These are phyloP conservation scores for Oreohelix idahoensis DNA, from an alignment of 1,140 invertebrate species.

Conservation along the genomic window DNA sequence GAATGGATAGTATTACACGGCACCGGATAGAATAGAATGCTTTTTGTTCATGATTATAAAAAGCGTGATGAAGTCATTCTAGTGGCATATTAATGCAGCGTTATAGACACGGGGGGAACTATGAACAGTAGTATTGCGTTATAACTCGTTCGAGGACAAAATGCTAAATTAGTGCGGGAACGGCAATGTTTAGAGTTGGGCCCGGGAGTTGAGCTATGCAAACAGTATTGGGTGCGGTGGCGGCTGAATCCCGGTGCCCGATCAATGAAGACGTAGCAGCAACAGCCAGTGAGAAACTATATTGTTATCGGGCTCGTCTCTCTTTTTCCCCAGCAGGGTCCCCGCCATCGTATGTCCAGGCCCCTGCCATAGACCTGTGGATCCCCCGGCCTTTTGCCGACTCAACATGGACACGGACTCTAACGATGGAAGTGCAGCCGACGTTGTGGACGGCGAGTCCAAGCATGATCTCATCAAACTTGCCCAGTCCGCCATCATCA, in stretches of 20 bases:
- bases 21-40: background rate
- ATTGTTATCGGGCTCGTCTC: slow-evolving; percentile 7
- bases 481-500: slow-evolving; percentile 71
- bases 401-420: slow-evolving; percentile 69
- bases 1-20: background rate
- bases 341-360: slow-evolving; percentile 32
- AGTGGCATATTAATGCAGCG: too few species aligned
- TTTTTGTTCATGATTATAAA: too few species aligned
- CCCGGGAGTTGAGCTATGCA: slow-evolving; percentile 30
- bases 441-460: slow-evolving; percentile 68
- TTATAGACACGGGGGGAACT: too few species aligned
- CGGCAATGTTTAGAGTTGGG: background rate
- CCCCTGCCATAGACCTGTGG: slow-evolving; percentile 25
- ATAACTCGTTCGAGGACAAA: too few species aligned
- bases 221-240: background rate
- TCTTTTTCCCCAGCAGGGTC: slow-evolving; percentile 34
- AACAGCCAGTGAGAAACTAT: slow-evolving; percentile 17
- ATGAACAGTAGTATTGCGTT: too few species aligned
- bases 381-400: slow-evolving; percentile 35
- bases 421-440: slow-evolving; percentile 63
- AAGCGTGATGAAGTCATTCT: too few species aligned
- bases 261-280: slow-evolving; percentile 23
- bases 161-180: background rate
- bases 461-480: slow-evolving; percentile 70
- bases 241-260: background rate